A percentile compares a stretch with the other conserved stretches of the same genome.
Conservation (phyloP, 2,797 vertebrate genomes). For the Peromyscus aztecus region DNA sequence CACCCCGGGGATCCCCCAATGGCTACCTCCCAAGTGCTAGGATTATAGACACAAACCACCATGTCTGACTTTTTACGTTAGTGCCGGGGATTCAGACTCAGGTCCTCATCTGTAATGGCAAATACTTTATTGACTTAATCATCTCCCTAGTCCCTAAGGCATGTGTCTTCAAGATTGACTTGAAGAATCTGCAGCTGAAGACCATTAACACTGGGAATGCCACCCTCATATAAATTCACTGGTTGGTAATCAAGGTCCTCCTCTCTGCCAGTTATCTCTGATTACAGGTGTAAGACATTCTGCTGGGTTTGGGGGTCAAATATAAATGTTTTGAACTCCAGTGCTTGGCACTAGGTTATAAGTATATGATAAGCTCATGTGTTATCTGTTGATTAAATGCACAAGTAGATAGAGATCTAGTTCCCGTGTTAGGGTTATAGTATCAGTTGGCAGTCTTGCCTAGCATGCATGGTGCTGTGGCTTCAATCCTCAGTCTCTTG, state of each 20-base stretch:
- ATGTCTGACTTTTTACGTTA: background rate
- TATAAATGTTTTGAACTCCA: background rate
- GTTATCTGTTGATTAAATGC: background rate
- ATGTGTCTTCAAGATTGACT: background rate
- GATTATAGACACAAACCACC: background rate
- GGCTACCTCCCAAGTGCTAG: too few species aligned
- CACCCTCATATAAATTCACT: background rate
- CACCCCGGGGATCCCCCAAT: background rate
- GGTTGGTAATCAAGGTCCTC: accelerated
- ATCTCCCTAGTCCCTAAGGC: background rate
- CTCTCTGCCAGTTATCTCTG: background rate
- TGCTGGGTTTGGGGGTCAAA: background rate
- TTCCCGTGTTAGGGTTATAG: background rate
- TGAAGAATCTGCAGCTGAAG: background rate
- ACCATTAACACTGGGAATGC: background rate
- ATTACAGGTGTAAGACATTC: background rate
- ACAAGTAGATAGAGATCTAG: background rate
- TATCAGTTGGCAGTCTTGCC: background rate
- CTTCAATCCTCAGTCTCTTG: background rate
- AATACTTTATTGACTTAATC: background rate
- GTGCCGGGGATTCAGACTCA: background rate
- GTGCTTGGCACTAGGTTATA: background rate
- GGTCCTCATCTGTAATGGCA: background rate
- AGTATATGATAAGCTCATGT: background rate
- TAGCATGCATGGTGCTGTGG: background rate